Base-by-base conservation (phyloP, 1,140 invertebrate species). In the Diachasmimorpha longicaudata region DNA sequence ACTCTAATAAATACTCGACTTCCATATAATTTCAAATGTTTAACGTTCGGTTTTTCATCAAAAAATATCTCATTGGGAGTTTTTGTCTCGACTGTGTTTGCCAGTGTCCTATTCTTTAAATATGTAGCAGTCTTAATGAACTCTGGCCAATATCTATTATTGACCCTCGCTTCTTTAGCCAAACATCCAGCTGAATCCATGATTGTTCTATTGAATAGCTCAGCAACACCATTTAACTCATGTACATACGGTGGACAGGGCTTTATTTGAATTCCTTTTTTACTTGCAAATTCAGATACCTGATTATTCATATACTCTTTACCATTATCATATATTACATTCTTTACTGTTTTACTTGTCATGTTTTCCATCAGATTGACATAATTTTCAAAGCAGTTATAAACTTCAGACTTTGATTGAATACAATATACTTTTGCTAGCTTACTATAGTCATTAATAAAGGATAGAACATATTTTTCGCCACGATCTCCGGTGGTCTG, bases 311-410 rank as follows among this genome's bases (percentile, higher is more conserved):
- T 21, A 52, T 76, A 36, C 11, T 80, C 44, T 9, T 79, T 66
- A 55, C 19, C 39, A 73, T 81, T 82, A 21, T n/a, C n/a, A 81
- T 46, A 77, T 80, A 81, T 25, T 81, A n/a, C n/a, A n/a, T n/a
- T n/a, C n/a, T n/a, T n/a, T n/a, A n/a, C n/a, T n/a, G n/a, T n/a
- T n/a, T n/a, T n/a, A n/a, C n/a, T n/a, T n/a, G n/a, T n/a, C n/a
- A n/a, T n/a, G n/a, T n/a, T n/a, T n/a, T n/a, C n/a, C n/a, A n/a
- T n/a, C n/a, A n/a, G n/a, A n/a, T n/a, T n/a, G n/a, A n/a, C n/a
- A n/a, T n/a, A n/a, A n/a, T n/a, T n/a, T n/a, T n/a, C n/a, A n/a
- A n/a, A n/a, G n/a, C n/a, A n/a, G n/a, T n/a, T n/a, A n/a, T n/a
- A n/a, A n/a, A n/a, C n/a, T n/a, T n/a, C n/a, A n/a, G n/a, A n/a